Conservation (phyloP, 2,888 invertebrate genomes). For the Nemotelus pantherinus region DNA sequence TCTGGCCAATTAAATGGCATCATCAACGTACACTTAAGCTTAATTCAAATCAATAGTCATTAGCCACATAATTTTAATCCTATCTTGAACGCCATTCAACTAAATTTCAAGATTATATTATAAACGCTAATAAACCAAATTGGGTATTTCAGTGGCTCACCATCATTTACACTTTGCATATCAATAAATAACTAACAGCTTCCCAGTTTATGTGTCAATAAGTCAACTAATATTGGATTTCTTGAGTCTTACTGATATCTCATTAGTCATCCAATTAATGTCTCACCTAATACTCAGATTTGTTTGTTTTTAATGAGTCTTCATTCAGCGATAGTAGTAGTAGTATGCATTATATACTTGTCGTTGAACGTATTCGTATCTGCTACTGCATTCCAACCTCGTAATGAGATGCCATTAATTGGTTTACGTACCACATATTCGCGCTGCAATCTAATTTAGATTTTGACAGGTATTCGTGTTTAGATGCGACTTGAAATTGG, state of each 20-base stretch:
- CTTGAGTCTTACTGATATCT: conserved; percentile 28
- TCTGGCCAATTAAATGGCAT: no score
- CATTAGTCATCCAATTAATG: conserved; percentile 31
- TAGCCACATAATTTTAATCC: no score
- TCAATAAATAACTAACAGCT: no score
- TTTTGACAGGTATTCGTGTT: conserved; percentile 37
- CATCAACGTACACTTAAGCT: no score
- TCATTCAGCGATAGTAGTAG: neutral
- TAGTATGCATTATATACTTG: neutral
- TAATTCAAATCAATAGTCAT: no score
- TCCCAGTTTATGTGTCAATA: no score
- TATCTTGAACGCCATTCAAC: no score
- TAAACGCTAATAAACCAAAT: no score
- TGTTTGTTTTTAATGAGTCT: neutral
- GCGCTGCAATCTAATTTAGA: conserved; percentile 27
- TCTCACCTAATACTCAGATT: neutral
- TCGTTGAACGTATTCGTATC: neutral
- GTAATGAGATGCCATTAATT: conserved; percentile 51
- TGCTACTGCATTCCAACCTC: conserved; percentile 16
- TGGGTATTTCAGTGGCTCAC: no score
- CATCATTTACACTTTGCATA: no score
- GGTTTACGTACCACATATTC: conserved; percentile 44
- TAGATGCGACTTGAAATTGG: conserved; percentile 26
- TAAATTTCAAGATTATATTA: no score
- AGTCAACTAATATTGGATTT: neutral